Base-by-base conservation (phyloP, 92 coral and sea anemone genomes). In the Isaurus tuberculatus region DNA sequence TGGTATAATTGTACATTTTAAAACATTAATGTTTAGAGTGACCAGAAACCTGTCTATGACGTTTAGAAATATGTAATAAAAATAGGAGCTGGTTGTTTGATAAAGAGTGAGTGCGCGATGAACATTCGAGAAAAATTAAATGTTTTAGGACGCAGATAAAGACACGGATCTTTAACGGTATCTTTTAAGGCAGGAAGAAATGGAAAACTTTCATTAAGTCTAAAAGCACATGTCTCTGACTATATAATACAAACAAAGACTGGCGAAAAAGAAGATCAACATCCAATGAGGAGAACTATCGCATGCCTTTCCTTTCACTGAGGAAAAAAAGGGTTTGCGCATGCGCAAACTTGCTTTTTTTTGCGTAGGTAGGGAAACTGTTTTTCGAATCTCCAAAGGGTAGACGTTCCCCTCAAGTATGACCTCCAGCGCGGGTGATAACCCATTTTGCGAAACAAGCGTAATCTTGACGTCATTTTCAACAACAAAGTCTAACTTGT, bases 371-470 rank as follows among this genome's bases (percentile, higher is more conserved):
- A 90, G 66, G 70, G 70, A 32, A 22, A 92, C 70, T 27, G 84
- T 75, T 70, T 79, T 61, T 61, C 87, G 85, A 20, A 57, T 79
- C 53, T 70, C 87, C 88, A 93, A 86, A 6, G 23, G 72, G 68
- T 84, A 55, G 28, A 29, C 55, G 4, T 71, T 63, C 32, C 71
- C 31, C 26, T 31, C 70, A 2, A 80, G 81, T 51, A 81, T 63
- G 15, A 92, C 84, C 22, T 88, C 90, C 68, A 92, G 46, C 13
- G 20, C 15, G 20, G 96, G 96, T 19, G 96, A 88, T 80, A 92
- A 81, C 26, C 89, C 93, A 22, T 75, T 91, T 8, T 42, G 43
- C 28, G 88, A 83, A 64, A 57, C 58, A n/a, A 92, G 81, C n/a
- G 65, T 75, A 55, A 92, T 79, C 67, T 82, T 79, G 25, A 92